Evolutionary conservation across 2,113 vertebrate species (phyloP), one percentile per base, ranked within the genome.

Genomic region (Madoqua kirkii): DNA sequence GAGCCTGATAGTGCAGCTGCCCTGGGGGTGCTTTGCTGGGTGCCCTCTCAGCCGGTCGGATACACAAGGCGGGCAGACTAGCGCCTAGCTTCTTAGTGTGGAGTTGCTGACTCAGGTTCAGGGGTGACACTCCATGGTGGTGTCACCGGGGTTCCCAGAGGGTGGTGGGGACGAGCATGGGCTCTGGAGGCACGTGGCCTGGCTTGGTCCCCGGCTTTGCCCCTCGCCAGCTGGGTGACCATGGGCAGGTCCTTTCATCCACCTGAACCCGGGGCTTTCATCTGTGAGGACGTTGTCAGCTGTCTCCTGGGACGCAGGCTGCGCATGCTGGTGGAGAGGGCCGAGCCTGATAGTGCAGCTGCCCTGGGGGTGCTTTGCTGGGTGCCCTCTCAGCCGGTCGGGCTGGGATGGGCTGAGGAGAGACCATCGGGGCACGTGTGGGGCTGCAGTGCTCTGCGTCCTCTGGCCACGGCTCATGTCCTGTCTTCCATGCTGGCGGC

Each of bases 231-330:
- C n/a, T 3, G 12, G 21, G 57, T 64, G 48, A 31, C 59, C 0
- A 0, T 2, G n/a, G 33, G 12, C 21, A 36, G 13, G 12, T 55
- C 57, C 8, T 40, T 67, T 57, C 12, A 27, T 52, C 43, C 10
- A 5, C 2, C 15, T 5, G 6, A 23, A 31, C 67, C 71, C 81
- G 48, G 36, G 40, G 23, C 36, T 33, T 27, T 40, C 27, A 9
- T 45, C 60, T 87, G 33, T 29, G 76, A 71, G 16, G 29, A 29
- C 11, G 1, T 45, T 54, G 62, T 71, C 21, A 12, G 43, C 90
- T 3, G 0, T 43, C 1, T 15, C 48, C n/a, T 1, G 1, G 55
- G 9, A 59, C 29, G 14, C 5, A 9, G n/a, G n/a, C n/a, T n/a
- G n/a, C n/a, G n/a, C n/a, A n/a, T n/a, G n/a, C n/a, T 31, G 6